Evolutionary conservation across 2,888 invertebrate species (phyloP), one percentile per base, ranked within the genome.

Genomic region (Danaus chrysippus): DNA sequence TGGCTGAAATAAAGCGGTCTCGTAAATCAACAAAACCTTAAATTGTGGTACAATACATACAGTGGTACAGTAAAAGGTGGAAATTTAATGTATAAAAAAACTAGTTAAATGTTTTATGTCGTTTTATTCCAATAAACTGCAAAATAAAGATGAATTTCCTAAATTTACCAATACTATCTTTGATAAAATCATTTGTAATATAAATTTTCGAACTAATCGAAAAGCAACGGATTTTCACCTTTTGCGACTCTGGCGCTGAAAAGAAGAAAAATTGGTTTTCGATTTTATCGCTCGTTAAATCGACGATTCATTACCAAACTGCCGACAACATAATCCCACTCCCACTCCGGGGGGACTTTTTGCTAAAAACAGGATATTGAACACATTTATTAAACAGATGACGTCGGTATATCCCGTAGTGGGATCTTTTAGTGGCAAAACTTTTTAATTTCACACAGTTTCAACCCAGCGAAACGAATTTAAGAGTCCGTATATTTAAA

Each of bases 201-300:
- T 46, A n/a, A 13, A 46, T 46, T 34, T 15, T n/a, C 46, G 15
- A 46, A 13, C 46, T 9, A 46, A 46, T 43, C 43, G 43, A 43
- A 12, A 9, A 0, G 13, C 43, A 43, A 49, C 17, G 11, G 17
- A 49, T 17, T 49, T 49, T 17, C 49, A 49, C 17, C 17, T 49
- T 46, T 49, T 13, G 13, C 15, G 13, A 3, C 9, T 12, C 15
- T 46, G 19, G 55, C 55, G 60, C 55, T 56, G 43, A 56, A 61
- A 60, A 58, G 56, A 68, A 63, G 68, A 67, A 77, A 78, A 78
- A 79, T 76, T 76, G 73, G 70, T 74, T 71, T 71, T 71, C 69
- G 73, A 74, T 74, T 79, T 82, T 79, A 82, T 84, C 79, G 78
- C 72, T 75, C 76, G 79, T 76, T 76, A 81, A 84, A 83, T 83